Conservation (phyloP, 2,113 vertebrate genomes). For the Psittacara wagleri region DNA sequence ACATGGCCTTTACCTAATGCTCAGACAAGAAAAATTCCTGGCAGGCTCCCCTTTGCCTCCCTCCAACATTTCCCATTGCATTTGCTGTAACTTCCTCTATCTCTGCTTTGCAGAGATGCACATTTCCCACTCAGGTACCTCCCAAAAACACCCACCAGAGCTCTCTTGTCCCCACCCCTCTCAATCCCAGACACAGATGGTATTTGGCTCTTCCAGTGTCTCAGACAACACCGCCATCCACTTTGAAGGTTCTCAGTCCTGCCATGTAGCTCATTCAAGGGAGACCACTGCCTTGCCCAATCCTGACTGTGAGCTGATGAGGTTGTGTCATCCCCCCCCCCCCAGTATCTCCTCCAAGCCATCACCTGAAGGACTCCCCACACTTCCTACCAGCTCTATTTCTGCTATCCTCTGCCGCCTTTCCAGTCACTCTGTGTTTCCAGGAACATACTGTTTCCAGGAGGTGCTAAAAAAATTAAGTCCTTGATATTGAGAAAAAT, state of each 20-base stretch:
- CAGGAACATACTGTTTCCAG: neutral
- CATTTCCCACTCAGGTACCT: neutral
- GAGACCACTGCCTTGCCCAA: neutral
- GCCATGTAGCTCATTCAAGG: too few relatives aligned
- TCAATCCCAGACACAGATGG: neutral
- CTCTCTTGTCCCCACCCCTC: neutral
- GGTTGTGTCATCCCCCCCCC: neutral
- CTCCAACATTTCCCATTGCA: neutral
- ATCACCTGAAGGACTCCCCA: neutral
- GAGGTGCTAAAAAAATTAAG: neutral
- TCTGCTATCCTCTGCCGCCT: neutral
- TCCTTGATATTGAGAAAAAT: neutral
- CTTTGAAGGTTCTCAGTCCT: neutral
- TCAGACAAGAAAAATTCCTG: neutral
- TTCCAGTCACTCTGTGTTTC: neutral
- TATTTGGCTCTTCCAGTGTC: neutral
- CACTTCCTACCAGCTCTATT: rapidly evolving
- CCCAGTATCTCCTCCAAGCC: neutral
- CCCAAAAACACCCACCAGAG: neutral
- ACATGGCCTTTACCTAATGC: neutral
- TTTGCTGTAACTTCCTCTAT: neutral
- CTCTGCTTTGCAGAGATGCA: neutral
- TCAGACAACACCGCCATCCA: neutral
- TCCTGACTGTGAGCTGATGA: neutral
- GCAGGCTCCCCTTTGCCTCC: neutral